Conservation (phyloP, 2,113 vertebrate genomes). For the Pseudolaguvia tuberculata region DNA sequence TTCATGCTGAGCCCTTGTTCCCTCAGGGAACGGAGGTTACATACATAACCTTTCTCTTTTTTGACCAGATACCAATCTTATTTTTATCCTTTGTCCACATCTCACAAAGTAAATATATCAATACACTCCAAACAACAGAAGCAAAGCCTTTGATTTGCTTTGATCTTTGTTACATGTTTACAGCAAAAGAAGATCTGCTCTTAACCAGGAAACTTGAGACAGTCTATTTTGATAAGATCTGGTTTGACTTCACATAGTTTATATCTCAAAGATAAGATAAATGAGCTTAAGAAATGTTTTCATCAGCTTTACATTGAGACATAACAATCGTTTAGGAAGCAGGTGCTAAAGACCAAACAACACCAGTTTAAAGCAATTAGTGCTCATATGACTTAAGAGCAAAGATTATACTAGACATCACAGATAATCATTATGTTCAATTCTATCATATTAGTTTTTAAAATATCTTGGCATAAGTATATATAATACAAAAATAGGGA, state of each 20-base stretch:
- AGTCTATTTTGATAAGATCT: slow-evolving; percentile 19
- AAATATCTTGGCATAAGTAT: too few species aligned
- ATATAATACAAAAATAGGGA: too few species aligned
- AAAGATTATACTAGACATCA: neutral
- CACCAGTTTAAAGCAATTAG: neutral
- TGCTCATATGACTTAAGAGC: neutral
- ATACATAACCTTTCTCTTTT: neutral
- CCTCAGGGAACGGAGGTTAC: too few species aligned
- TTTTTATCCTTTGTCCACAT: slow-evolving; percentile 42
- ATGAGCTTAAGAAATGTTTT: neutral
- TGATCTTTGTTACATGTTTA: slow-evolving; percentile 8
- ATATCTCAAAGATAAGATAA: slow-evolving; percentile 1
- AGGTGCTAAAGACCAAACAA: slow-evolving; percentile 13
- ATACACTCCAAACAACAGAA: slow-evolving; percentile 12
- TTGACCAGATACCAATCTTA: slow-evolving; percentile 49
- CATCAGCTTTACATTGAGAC: neutral
- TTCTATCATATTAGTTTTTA: too few species aligned
- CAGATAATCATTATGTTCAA: too few species aligned
- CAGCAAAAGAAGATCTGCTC: neutral
- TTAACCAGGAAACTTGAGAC: neutral
- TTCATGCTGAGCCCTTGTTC: too few species aligned
- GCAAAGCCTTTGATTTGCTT: slow-evolving; percentile 14
- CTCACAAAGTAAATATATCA: slow-evolving; percentile 31
- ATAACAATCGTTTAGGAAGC: slow-evolving; percentile 7
- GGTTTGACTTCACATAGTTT: neutral